These are phyloP conservation scores for Armadillidium nasatum DNA, from an alignment of 1,140 invertebrate species.

Conservation along the genomic window DNA sequence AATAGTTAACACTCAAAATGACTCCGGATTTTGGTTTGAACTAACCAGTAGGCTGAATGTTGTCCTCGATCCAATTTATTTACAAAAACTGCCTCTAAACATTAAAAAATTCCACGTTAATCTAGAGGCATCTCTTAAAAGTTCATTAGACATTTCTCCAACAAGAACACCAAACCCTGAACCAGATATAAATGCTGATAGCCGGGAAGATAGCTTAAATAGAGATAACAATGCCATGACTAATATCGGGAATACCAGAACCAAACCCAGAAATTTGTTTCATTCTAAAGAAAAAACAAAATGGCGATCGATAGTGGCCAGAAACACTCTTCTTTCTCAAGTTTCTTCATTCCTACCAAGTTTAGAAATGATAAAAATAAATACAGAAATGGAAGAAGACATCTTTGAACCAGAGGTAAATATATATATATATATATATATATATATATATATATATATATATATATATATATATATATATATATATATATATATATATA, in stretches of 20 bases:
- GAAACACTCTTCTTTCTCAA: background rate
- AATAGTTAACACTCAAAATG: background rate
- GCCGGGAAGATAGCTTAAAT: too few species aligned
- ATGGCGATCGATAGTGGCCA: background rate
- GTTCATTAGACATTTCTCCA: background rate
- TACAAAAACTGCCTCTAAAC: background rate
- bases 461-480: too few species aligned
- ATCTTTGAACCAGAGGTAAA: too few species aligned
- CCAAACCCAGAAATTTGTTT: background rate
- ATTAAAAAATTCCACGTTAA: background rate
- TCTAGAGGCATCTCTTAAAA: background rate
- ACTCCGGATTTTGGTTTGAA: background rate
- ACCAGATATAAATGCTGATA: background rate
- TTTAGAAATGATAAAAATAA: background rate
- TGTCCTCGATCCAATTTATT: background rate
- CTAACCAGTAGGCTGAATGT: background rate
- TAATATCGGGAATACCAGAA: background rate
- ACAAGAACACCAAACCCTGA: background rate
- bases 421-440: too few species aligned
- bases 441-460: too few species aligned
- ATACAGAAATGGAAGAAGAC: too few species aligned
- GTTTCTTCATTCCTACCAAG: background rate
- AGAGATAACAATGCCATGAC: too few species aligned
- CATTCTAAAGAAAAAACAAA: background rate
- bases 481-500: too few species aligned